Conservation (phyloP, 2,797 vertebrate genomes). For the Platalea minor region DNA sequence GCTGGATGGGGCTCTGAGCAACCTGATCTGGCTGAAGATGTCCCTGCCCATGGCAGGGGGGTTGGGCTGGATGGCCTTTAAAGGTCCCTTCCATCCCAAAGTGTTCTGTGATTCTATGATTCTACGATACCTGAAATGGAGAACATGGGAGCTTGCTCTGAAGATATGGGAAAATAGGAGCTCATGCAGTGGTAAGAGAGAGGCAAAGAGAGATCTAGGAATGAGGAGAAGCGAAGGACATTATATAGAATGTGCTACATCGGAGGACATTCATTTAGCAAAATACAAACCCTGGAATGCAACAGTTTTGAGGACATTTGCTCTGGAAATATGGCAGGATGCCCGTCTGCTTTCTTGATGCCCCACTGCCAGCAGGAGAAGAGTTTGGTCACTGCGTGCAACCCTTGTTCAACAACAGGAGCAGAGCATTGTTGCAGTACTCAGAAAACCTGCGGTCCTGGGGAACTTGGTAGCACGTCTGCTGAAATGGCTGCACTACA, state of each 20-base stretch:
- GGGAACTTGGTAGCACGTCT: neutral
- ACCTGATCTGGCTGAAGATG: too few species aligned
- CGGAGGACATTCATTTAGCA: neutral
- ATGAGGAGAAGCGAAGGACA: neutral
- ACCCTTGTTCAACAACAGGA: neutral
- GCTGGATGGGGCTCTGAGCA: too few species aligned
- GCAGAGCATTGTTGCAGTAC: neutral
- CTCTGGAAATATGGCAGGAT: neutral
- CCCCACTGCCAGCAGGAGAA: neutral
- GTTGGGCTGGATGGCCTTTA: too few species aligned
- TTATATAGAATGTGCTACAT: neutral
- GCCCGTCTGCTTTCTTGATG: neutral
- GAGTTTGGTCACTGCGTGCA: neutral
- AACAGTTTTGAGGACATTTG: neutral
- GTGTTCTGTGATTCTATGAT: too few species aligned
- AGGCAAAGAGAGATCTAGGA: neutral
- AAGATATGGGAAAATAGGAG: neutral
- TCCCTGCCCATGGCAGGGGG: too few species aligned
- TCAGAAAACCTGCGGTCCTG: neutral
- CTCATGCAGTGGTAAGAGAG: accelerated
- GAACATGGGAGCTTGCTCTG: neutral
- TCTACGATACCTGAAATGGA: neutral
- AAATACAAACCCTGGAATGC: neutral
- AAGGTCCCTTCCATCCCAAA: too few species aligned
- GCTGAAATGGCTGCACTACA: neutral